Evolutionary conservation across 1,140 invertebrate genomes (phyloP), one percentile per base, ranked within the genome.

Genomic region (Calosoma granatense): DNA sequence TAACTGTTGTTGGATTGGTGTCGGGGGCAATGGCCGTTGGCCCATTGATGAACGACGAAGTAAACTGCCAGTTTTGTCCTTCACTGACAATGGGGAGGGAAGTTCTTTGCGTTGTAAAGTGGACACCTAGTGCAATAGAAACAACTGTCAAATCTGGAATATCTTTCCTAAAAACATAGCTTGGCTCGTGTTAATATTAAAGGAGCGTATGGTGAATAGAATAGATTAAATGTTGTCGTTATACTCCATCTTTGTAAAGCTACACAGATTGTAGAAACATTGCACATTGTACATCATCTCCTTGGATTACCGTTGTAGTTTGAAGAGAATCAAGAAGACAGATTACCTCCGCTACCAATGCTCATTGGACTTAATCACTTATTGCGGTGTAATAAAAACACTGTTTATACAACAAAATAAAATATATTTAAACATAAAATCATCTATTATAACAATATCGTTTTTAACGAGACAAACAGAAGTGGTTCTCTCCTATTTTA

Each of bases 341-440:
- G n/a, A n/a, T n/a, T n/a, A n/a, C n/a, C n/a, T n/a, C n/a, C n/a
- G n/a, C n/a, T n/a, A n/a, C n/a, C n/a, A n/a, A n/a, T n/a, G n/a
- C n/a, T 30, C 4, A 30, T 6, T 30, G 26, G 26, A 30, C 26
- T 30, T 30, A 30, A 30, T 6, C 4, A 30, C 26, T 36, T 6
- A n/a, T 36, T n/a, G 26, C 6, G 6, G n/a, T 36, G 26, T 36
- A 36, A 47, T 12, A 11, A 47, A 47, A 47, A 47, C 41, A 47
- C 41, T 47, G 41, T 6, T 6, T 17, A 17, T 47, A 47, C 41
- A 47, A 47, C 41, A 47, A 47, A 47, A 47, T 47, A 47, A 47
- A 47, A 47, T 47, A 47, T 47, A 47, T 47, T 47, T 47, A 47
- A 47, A 47, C 15, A 47, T 47, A 47, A 47, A 9, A 36, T 17